Evolutionary conservation across 2,113 vertebrate species (phyloP).

Genomic region (Bettongia penicillata): DNA sequence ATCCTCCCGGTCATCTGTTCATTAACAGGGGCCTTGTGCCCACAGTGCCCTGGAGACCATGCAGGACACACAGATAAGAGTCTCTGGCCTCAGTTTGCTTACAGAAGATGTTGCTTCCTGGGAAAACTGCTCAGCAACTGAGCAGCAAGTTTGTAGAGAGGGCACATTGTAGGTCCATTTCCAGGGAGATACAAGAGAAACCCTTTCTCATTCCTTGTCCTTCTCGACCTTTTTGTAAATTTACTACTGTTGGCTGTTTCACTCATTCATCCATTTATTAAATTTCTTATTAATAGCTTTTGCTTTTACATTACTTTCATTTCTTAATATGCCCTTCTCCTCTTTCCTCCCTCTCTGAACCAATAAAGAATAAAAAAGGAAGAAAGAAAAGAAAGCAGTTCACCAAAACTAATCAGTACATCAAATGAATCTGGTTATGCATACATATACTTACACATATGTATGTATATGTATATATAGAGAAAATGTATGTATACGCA

Average conservation of each 20-base stretch:
- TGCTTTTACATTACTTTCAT: neutral
- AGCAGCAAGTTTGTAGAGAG: slow-evolving; percentile 1
- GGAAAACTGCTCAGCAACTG: neutral
- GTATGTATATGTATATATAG: neutral
- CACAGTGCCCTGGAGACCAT: neutral
- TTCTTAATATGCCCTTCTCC: neutral
- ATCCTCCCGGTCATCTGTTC: slow-evolving; percentile 69
- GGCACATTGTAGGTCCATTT: neutral
- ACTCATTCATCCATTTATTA: neutral
- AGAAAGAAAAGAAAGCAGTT: neutral
- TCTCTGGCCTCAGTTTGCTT: neutral
- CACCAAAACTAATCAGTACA: neutral
- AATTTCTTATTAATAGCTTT: neutral
- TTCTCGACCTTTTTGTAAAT: neutral
- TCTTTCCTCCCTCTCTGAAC: neutral
- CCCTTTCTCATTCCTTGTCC: neutral
- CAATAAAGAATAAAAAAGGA: neutral
- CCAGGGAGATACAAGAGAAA: neutral
- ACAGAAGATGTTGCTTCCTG: neutral
- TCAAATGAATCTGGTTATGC: neutral
- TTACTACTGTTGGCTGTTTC: neutral
- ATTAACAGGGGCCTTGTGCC: slow-evolving; percentile 57
- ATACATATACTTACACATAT: neutral
- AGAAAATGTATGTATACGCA: neutral
- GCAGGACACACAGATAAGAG: slow-evolving; percentile 61